These are phyloP conservation scores for Plemyria rubiginata DNA, from an alignment of 2,888 invertebrate genomes.

Conservation along the genomic window DNA sequence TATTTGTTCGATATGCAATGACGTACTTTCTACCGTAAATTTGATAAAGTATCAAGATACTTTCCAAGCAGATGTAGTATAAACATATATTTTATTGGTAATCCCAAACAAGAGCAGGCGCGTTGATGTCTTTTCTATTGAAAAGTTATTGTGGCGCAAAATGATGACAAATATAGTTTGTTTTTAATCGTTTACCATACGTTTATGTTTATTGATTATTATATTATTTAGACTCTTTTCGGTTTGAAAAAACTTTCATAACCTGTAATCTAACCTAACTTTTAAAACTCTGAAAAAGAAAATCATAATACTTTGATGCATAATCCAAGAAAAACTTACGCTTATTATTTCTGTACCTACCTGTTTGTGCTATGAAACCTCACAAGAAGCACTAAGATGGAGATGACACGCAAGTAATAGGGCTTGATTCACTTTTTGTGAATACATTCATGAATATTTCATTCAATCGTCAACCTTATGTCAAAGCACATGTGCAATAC, in stretches of 20 bases:
- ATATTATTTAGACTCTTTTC: no score
- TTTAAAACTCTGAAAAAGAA: no score
- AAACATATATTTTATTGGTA: not conserved
- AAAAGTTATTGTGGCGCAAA: not conserved
- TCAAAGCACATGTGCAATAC: constrained; percentile 27
- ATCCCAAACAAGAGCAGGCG: not conserved
- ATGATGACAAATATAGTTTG: not conserved
- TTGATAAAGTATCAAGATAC: no score
- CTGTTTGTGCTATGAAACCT: constrained; percentile 18
- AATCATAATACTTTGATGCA: no score
- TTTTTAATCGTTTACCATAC: not conserved
- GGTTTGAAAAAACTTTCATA: no score
- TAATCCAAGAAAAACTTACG: no score
- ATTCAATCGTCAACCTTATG: constrained; percentile 37
- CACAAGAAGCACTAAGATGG: constrained; percentile 45
- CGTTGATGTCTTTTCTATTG: constrained; percentile 26
- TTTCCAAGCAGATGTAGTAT: no score
- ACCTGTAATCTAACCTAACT: no score
- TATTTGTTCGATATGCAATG: no score
- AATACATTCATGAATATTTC: constrained; percentile 43
- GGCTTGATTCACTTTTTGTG: constrained; percentile 47
- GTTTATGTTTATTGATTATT: no score
- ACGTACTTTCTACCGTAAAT: no score
- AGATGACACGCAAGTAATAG: constrained; percentile 42
- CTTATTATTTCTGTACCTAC: not conserved